Evolutionary conservation across 2,797 vertebrate genomes (phyloP), one percentile per base, ranked within the genome.

Genomic region (Danio aesculapii): DNA sequence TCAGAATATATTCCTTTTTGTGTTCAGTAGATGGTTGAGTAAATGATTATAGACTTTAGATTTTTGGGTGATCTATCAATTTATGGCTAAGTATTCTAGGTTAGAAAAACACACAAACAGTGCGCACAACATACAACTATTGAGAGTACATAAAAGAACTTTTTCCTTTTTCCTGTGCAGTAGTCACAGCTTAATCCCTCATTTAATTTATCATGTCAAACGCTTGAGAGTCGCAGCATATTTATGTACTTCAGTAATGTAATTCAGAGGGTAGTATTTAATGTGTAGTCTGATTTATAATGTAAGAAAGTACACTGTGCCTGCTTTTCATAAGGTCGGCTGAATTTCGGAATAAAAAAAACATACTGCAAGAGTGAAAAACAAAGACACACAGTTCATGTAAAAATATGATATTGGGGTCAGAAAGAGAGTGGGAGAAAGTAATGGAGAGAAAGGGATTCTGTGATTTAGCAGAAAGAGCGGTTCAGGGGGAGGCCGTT

Each of bases 401-500:
- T 79, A 61, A 59, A 61, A 70, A 43, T 39, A 39, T n/a, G 68
- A 55, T 19, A 62, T 53, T 50, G 30, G 30, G 67, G 55, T 53
- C n/a, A 71, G 77, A 64, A 47, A 46, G 50, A 41, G 59, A 68
- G 13, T n/a, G 13, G 6, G 58, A 66, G 61, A 61, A 44, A 68
- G 12, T 5, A 43, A 50, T 30, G 5, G 21, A 69, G 16, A 74
- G 21, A 81, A 41, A 58, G 53, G 6, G 63, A 61, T 69, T 68
- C 21, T 69, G 63, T 75, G 64, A 62, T 75, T 77, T 57, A 55
- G n/a, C 81, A 70, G 57, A 69, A 69, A 75, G 52, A 71, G 57
- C 49, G 47, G 63, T 82, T 71, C 46, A 77, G 70, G 61, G 53
- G 55, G 69, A 79, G 77, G 72, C 66, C 10, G 77, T 79, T 75